These are phyloP conservation scores for Andricus quercusramuli DNA, from an alignment of 2,888 invertebrate species.

Conservation along the genomic window DNA sequence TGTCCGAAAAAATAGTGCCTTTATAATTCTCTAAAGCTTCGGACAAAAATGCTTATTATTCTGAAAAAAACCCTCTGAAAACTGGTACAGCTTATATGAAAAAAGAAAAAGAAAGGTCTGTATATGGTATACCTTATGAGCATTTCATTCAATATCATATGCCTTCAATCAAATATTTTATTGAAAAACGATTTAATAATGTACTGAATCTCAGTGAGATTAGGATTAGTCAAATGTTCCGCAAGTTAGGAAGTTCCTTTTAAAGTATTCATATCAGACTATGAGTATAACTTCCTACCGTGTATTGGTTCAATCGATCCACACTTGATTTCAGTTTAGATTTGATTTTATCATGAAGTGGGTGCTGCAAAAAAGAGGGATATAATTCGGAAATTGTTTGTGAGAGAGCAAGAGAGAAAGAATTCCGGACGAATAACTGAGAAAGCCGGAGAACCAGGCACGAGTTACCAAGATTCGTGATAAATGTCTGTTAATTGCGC, in stretches of 20 bases:
- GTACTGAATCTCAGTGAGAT: background rate
- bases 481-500: constrained; percentile 59
- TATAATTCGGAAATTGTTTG: background rate
- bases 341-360: constrained; percentile 54
- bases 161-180: background rate
- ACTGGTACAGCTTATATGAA: too few relatives aligned
- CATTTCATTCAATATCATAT: too few relatives aligned
- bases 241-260: background rate
- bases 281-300: background rate
- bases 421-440: background rate
- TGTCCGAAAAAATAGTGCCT: too few relatives aligned
- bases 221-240: background rate
- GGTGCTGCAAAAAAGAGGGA: background rate
- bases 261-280: background rate
- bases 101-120: too few relatives aligned
- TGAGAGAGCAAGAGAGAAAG: background rate
- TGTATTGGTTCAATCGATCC: constrained; percentile 36
- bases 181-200: background rate
- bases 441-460: constrained; percentile 5
- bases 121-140: too few relatives aligned
- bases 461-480: constrained; percentile 50
- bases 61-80: too few relatives aligned
- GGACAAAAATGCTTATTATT: too few relatives aligned
- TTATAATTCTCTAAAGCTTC: too few relatives aligned
- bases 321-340: constrained; percentile 45